Evolutionary conservation across 2,113 vertebrate genomes (phyloP).

Genomic region (Alaudala cheleensis): DNA sequence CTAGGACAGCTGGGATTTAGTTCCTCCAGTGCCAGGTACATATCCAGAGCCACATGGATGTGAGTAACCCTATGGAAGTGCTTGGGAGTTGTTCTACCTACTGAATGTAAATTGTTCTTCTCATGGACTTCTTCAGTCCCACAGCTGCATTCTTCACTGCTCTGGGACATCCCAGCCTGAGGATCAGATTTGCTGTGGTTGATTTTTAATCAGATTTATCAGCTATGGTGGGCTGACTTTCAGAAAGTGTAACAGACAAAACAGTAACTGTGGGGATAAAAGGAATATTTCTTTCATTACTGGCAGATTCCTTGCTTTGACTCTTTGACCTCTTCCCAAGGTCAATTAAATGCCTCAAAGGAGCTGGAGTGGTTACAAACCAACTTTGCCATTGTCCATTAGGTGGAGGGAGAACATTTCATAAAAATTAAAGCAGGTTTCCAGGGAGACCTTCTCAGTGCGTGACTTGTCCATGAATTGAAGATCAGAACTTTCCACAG

Average conservation of each 20-base stretch:
- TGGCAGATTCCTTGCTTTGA: not conserved
- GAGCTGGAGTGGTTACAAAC: not conserved
- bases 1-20: not conserved
- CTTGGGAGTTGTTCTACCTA: not conserved
- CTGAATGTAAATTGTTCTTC: not conserved
- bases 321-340: not conserved
- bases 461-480: not conserved
- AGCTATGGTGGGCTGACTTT: not conserved
- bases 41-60: not conserved
- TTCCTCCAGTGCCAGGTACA: not conserved
- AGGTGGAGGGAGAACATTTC: not conserved
- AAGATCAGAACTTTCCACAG: not conserved
- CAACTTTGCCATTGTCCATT: not conserved
- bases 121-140: not conserved
- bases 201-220: not conserved
- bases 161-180: not conserved
- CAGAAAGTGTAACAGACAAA: not conserved
- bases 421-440: conserved; percentile 19
- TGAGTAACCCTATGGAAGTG: not conserved
- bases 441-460: not conserved
- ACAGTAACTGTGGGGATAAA: not conserved
- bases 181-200: not conserved
- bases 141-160: not conserved
- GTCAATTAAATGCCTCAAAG: not conserved
- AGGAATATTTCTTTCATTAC: not conserved